phyloP scores from a whole-genome alignment of 2,797 vertebrate species.

The Pogoniulus pusillus region DNA sequence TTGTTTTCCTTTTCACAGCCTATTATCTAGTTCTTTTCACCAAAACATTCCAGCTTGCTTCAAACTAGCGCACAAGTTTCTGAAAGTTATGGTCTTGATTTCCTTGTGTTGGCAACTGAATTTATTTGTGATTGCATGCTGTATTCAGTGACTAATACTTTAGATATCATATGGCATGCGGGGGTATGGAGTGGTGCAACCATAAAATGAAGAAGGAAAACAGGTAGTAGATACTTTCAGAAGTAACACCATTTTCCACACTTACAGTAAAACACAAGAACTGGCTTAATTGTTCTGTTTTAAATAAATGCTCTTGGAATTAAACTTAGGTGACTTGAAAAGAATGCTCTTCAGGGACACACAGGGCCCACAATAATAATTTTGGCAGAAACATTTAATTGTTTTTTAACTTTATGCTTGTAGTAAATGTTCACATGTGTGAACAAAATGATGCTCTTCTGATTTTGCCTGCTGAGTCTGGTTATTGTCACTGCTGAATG shows the following conservation, averaged over 20 bases:
- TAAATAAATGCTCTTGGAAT: background rate
- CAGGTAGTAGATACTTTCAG: background rate
- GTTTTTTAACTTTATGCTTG: background rate
- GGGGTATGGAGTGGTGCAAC: background rate
- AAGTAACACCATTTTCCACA: background rate
- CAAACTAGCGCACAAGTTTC: too few relatives aligned
- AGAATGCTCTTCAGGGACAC: background rate
- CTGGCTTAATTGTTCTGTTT: background rate
- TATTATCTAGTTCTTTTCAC: too few relatives aligned
- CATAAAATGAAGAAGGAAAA: background rate
- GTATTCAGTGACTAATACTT: background rate
- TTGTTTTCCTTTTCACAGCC: too few relatives aligned
- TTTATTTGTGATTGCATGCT: background rate
- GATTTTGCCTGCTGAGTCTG: background rate
- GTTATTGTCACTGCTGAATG: background rate
- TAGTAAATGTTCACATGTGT: background rate
- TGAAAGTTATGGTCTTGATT: background rate
- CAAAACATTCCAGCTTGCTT: too few relatives aligned
- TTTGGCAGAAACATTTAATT: background rate
- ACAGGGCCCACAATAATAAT: background rate
- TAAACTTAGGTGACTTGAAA: background rate
- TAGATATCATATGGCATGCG: background rate
- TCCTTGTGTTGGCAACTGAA: background rate
- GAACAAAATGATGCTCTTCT: background rate
- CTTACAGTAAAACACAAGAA: background rate